These are phyloP conservation scores for Poeciliopsis occidentalis DNA, from an alignment of 2,113 vertebrate species.

Conservation along the genomic window DNA sequence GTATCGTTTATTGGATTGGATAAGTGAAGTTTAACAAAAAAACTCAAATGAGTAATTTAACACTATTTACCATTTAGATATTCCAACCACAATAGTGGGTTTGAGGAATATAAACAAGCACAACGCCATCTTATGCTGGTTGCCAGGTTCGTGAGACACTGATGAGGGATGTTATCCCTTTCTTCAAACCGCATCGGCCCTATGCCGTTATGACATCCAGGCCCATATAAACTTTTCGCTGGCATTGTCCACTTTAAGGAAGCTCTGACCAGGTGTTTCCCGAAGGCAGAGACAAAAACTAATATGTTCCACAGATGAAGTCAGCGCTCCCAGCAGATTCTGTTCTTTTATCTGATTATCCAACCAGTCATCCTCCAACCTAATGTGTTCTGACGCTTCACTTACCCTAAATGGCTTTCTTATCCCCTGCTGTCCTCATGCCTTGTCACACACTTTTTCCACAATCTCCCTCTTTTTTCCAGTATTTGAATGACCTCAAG, in stretches of 20 bases:
- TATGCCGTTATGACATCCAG: not conserved
- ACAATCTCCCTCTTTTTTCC: conserved; percentile 28
- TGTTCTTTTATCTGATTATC: conserved; percentile 1
- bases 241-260: conserved; percentile 4
- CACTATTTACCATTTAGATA: too few relatives aligned
- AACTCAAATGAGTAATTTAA: too few relatives aligned
- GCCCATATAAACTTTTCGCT: not conserved
- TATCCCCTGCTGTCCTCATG: conserved; percentile 13
- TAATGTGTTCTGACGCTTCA: conserved; percentile 15
- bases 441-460: conserved; percentile 9
- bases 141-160: not conserved
- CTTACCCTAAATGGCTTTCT: conserved; percentile 19
- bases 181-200: not conserved
- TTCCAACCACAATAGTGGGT: too few relatives aligned
- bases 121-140: not conserved
- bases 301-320: conserved; percentile 13
- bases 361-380: not conserved
- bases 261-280: conserved; percentile 21
- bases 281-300: conserved; percentile 3
- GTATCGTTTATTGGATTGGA: too few relatives aligned
- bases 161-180: not conserved
- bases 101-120: not conserved
- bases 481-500: conserved; percentile 45
- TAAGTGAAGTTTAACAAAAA: too few relatives aligned
- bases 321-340: not conserved